A percentile compares a stretch with the other conserved stretches of the same genome.
Evolutionary conservation across 1,140 invertebrate genomes (phyloP).

Genomic region (Zaprionus gabonicus): DNA sequence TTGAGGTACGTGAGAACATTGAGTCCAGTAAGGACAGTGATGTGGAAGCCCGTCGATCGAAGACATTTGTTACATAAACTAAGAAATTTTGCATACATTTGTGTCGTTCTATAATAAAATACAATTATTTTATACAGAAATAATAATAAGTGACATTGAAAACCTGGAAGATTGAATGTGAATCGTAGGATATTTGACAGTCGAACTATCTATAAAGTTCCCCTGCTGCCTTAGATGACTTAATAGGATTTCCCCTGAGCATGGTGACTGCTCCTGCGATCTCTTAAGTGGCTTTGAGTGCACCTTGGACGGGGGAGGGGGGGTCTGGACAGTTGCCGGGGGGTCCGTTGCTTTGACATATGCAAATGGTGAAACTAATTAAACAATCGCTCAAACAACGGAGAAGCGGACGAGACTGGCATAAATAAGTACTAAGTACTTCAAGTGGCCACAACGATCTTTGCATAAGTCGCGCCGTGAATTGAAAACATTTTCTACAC

Average conservation of each 20-base stretch:
- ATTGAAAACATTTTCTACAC: conserved; percentile 58
- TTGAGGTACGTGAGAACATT: conserved; percentile 6
- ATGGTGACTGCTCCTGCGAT: conserved; percentile 5
- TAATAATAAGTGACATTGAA: not conserved
- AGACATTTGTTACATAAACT: conserved; percentile 14
- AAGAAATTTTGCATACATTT: conserved; percentile 18
- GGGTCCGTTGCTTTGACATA: conserved; percentile 67
- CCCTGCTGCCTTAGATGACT: conserved; percentile 55
- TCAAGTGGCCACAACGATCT: conserved; percentile 52
- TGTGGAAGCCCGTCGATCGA: conserved; percentile 9
- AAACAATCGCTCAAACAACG: conserved; percentile 57
- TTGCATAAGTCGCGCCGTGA: conserved; percentile 29
- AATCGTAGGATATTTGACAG: not conserved
- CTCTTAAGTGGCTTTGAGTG: conserved; percentile 28
- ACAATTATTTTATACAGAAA: not conserved
- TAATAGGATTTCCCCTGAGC: conserved; percentile 53
- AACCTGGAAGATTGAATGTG: not conserved
- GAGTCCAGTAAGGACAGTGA: conserved; percentile 8
- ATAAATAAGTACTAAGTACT: conserved; percentile 66
- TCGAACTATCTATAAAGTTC: not conserved
- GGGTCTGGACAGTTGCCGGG: not conserved
- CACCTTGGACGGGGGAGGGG: not conserved
- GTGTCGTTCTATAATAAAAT: not conserved
- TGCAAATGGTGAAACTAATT: conserved; percentile 70
- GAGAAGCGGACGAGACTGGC: conserved; percentile 36